Percentiles rank a stretch among this genome's conserved stretches.
Evolutionary conservation across 2,888 invertebrate species (phyloP).

Genomic region (Nymphalis urticae): DNA sequence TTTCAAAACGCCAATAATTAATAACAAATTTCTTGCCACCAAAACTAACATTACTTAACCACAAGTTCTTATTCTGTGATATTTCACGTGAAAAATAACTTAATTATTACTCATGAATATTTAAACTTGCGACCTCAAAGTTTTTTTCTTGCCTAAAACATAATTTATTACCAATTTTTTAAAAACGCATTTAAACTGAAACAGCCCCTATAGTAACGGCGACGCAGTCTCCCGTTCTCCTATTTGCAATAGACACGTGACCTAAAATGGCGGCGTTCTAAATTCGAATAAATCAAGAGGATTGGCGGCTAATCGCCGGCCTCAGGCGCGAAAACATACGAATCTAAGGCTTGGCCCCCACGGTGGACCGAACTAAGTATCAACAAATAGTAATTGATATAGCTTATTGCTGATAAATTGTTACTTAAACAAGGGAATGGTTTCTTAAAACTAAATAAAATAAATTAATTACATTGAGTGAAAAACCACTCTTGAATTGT

Average conservation of each 20-base stretch:
- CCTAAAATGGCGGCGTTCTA: conserved; percentile 68
- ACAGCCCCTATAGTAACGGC: conserved; percentile 48
- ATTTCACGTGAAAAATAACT: no score
- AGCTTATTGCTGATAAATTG: conserved; percentile 1
- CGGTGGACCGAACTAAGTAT: conserved; percentile 37
- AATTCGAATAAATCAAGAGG: conserved; percentile 77
- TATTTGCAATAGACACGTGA: conserved; percentile 68
- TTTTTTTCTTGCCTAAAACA: no score
- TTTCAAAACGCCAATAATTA: no score
- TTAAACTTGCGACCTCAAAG: no score
- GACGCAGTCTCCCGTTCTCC: conserved; percentile 50
- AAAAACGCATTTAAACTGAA: conserved; percentile 24
- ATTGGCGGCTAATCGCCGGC: conserved; percentile 69
- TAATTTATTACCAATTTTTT: background rate
- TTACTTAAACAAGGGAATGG: background rate
- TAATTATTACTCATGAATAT: no score
- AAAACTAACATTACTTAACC: no score
- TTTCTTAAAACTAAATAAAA: no score
- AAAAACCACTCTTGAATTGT: no score
- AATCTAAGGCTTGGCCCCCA: conserved; percentile 41
- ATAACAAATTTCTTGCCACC: no score
- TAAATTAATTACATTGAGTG: no score
- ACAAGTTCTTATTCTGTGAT: no score
- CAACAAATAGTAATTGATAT: conserved; percentile 43
- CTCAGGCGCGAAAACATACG: conserved; percentile 55